Percentiles rank a stretch among this genome's conserved stretches.
Evolutionary conservation across 2,888 invertebrate species (phyloP).

Genomic region (Himalopsyche anomala): DNA sequence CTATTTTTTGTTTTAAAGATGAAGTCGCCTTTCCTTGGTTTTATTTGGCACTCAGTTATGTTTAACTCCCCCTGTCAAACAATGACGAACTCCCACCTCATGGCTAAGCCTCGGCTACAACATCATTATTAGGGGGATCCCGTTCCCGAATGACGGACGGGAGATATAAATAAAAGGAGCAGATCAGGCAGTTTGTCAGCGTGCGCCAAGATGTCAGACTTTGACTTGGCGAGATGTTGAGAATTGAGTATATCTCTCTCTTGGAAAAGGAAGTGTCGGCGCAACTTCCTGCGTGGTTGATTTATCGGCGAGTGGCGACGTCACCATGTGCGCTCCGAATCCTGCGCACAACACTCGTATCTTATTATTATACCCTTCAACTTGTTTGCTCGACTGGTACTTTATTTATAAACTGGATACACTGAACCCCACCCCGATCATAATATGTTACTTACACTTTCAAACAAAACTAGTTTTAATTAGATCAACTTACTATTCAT

Average conservation of each 20-base stretch:
- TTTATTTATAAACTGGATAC: constrained; percentile 42
- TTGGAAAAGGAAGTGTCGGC: constrained; percentile 64
- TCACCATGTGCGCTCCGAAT: constrained; percentile 60
- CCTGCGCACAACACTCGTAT: constrained; percentile 2
- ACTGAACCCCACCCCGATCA: neutral
- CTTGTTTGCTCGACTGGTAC: constrained; percentile 23
- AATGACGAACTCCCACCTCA: constrained; percentile 34
- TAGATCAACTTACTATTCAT: neutral
- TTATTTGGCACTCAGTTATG: constrained; percentile 29
- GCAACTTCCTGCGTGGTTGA: constrained; percentile 65
- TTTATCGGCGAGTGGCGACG: constrained; percentile 62
- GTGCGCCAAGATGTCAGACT: constrained; percentile 27
- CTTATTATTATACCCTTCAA: constrained; percentile 13
- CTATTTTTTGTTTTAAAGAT: neutral
- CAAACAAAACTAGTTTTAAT: neutral
- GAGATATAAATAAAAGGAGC: constrained; percentile 52
- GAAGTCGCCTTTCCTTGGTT: neutral
- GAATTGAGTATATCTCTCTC: constrained; percentile 19
- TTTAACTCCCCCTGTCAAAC: constrained; percentile 36
- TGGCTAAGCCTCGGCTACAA: constrained; percentile 35
- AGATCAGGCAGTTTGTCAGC: constrained; percentile 45
- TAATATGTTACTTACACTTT: neutral
- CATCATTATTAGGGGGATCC: constrained; percentile 46
- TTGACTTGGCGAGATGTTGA: constrained; percentile 42
- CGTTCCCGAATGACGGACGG: constrained; percentile 46